Conservation (phyloP, 1,140 invertebrate species). For the Aphaenogaster ashmeadi region DNA sequence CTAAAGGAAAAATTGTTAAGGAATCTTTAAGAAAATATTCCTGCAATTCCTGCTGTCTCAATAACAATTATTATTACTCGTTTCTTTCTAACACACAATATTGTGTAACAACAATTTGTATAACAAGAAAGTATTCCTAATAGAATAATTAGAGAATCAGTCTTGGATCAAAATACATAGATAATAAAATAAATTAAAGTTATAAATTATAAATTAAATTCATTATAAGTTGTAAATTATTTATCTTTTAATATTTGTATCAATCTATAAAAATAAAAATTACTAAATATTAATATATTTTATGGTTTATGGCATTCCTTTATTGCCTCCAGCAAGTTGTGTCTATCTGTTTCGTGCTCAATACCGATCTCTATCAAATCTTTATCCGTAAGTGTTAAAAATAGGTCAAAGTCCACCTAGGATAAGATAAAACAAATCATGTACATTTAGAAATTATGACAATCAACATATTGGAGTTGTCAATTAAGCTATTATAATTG, state of each 20-base stretch:
- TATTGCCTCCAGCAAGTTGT: constrained; percentile 76
- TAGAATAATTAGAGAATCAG: constrained; percentile 2
- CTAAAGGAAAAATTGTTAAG: constrained; percentile 57
- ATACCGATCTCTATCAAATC: constrained; percentile 85
- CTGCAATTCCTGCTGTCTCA: not conserved
- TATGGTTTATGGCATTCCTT: constrained; percentile 69
- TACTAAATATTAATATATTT: constrained; percentile 20
- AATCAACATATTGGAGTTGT: not conserved
- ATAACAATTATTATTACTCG: constrained; percentile 35
- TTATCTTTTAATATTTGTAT: not conserved
- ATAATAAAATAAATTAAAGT: not conserved
- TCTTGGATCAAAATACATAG: constrained; percentile 16
- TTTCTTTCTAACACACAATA: constrained; percentile 38
- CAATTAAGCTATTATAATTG: not conserved
- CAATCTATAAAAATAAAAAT: constrained; percentile 35
- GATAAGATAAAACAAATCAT: constrained; percentile 48
- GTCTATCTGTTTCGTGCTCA: constrained; percentile 78
- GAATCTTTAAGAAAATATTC: not conserved
- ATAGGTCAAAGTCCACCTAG: constrained; percentile 84
- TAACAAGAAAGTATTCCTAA: constrained; percentile 44
- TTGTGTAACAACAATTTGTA: constrained; percentile 3
- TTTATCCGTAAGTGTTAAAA: constrained; percentile 80
- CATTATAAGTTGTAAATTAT: not conserved
- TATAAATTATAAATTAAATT: constrained; percentile 24
- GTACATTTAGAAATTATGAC: not conserved